These are phyloP conservation scores for Catharus bicknelli DNA, from an alignment of 2,113 vertebrate genomes.

Conservation along the genomic window DNA sequence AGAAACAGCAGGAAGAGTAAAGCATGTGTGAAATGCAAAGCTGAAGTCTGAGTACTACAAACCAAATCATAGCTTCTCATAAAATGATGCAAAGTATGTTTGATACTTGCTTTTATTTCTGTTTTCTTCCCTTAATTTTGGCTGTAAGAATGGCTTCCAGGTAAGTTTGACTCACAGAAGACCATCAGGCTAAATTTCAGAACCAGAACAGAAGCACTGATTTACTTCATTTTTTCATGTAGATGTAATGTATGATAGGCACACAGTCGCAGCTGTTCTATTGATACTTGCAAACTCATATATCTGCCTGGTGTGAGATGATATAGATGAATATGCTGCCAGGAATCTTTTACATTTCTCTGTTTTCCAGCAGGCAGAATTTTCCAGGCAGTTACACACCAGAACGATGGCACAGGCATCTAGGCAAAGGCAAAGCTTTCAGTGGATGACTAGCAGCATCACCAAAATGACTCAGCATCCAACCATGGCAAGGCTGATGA, in stretches of 20 bases:
- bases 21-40: not conserved
- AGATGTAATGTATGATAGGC: not conserved
- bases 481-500: not conserved
- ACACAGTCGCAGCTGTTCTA: not conserved
- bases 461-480: not conserved
- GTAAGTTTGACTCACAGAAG: not conserved
- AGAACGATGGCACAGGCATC: accelerated
- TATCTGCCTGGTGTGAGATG: accelerated
- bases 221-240: not conserved
- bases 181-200: not conserved
- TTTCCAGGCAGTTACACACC: not conserved
- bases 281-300: not conserved
- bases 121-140: not conserved
- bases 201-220: not conserved
- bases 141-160: not conserved
- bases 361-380: not conserved
- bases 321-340: not conserved
- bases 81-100: not conserved
- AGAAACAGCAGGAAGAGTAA: not conserved
- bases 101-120: not conserved
- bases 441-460: accelerated
- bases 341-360: not conserved
- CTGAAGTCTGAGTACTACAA: not conserved
- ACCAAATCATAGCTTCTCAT: not conserved
- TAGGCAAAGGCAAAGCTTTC: not conserved